These are phyloP conservation scores for Chamaea fasciata DNA, from an alignment of 2,113 vertebrate species.

Conservation along the genomic window DNA sequence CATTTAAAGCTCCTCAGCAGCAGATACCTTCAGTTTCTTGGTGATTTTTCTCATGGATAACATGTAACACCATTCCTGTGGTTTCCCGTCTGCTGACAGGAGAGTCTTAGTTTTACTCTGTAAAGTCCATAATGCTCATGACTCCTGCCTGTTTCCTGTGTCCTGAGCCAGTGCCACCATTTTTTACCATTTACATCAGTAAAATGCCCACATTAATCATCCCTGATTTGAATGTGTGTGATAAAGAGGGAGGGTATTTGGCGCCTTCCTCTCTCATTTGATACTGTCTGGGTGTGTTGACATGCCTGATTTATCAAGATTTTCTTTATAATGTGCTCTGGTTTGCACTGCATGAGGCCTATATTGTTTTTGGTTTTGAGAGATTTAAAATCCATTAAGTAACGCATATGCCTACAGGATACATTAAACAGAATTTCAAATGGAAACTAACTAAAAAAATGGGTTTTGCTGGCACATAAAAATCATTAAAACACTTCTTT, in stretches of 20 bases:
- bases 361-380: not conserved
- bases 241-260: not conserved
- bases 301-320: conserved; percentile 21
- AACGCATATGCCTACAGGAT: not conserved
- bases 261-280: not conserved
- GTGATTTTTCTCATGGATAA: not conserved
- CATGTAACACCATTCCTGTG: not conserved
- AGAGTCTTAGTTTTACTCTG: not conserved
- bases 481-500: not conserved
- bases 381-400: not conserved
- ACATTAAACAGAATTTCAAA: not conserved
- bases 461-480: not conserved
- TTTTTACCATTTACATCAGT: not conserved
- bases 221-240: not conserved
- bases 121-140: not conserved
- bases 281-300: not conserved
- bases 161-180: not conserved
- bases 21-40: not conserved
- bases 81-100: not conserved
- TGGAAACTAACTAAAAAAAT: not conserved
- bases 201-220: not conserved
- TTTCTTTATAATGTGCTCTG: not conserved
- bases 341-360: not conserved
- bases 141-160: not conserved
- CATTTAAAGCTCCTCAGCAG: not conserved